phyloP scores from a whole-genome alignment of 2,888 invertebrate genomes.

The Nesidiocoris tenuis region DNA sequence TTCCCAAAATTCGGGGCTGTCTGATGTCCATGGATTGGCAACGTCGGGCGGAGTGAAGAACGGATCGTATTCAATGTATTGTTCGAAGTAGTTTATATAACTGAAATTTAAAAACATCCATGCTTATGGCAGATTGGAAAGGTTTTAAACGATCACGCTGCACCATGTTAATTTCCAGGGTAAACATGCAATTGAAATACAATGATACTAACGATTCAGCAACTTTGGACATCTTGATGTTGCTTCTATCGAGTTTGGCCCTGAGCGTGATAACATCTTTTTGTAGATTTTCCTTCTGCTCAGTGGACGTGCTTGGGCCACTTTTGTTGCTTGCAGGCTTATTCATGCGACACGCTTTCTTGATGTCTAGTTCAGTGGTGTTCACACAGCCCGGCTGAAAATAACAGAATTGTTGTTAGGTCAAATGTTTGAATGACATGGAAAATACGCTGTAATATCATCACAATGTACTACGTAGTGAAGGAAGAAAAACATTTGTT shows the following conservation, averaged over 20 bases:
- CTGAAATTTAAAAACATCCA: constrained; percentile 56
- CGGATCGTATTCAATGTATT: constrained; percentile 94
- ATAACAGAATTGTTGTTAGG: too few relatives aligned
- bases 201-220: constrained; percentile 82
- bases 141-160: background rate
- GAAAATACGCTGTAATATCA: too few relatives aligned
- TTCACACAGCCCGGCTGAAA: constrained; percentile 94
- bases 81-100: constrained; percentile 88
- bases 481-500: too few relatives aligned
- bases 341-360: constrained; percentile 79
- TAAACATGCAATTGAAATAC: too few relatives aligned
- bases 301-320: constrained; percentile 53
- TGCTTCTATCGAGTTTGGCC: constrained; percentile 78
- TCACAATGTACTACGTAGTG: too few relatives aligned
- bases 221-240: constrained; percentile 89
- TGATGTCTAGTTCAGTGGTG: constrained; percentile 97
- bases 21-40: constrained; percentile 95
- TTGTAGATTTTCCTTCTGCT: constrained; percentile 56
- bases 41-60: constrained; percentile 90
- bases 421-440: too few relatives aligned
- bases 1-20: constrained; percentile 96
- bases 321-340: constrained; percentile 54
- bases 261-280: constrained; percentile 73
- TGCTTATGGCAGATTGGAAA: background rate
- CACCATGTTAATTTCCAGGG: background rate